These are phyloP conservation scores for Oreochromis niloticus DNA, from an alignment of 2,113 vertebrate species.

Conservation along the genomic window DNA sequence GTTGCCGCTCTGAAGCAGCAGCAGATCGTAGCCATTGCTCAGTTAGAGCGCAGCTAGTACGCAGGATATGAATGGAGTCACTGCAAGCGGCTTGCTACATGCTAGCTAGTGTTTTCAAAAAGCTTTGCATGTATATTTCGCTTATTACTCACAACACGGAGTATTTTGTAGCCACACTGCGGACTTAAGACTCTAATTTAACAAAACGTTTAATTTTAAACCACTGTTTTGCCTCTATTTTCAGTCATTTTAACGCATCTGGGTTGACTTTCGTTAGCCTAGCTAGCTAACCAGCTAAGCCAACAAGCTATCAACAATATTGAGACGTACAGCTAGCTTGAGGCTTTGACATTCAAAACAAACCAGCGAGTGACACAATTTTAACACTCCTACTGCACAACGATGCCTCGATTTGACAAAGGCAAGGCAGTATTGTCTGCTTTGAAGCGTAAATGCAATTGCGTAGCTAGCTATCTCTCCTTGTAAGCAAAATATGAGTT, in stretches of 20 bases:
- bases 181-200: not conserved
- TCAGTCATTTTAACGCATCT: conserved; percentile 19
- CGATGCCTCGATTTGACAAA: not conserved
- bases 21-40: conserved; percentile 51
- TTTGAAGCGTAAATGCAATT: conserved; percentile 33
- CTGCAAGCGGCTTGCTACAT: conserved; percentile 52
- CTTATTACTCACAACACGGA: not conserved
- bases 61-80: conserved; percentile 72
- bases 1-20: conserved; percentile 23
- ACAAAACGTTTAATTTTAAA: not conserved
- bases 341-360: conserved; percentile 72
- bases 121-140: conserved; percentile 17
- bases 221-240: not conserved
- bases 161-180: not conserved
- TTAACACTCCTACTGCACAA: not conserved
- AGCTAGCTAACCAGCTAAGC: conserved; percentile 57
- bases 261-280: conserved; percentile 63
- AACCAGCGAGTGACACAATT: conserved; percentile 44
- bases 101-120: conserved; percentile 54
- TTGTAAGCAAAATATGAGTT: conserved; percentile 76
- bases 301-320: conserved; percentile 69
- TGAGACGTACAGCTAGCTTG: conserved; percentile 61
- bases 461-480: conserved; percentile 63
- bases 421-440: not conserved
- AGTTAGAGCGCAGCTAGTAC: conserved; percentile 40